Evolutionary conservation across 1,140 invertebrate species (phyloP).

Genomic region (Archivesica marissinica): DNA sequence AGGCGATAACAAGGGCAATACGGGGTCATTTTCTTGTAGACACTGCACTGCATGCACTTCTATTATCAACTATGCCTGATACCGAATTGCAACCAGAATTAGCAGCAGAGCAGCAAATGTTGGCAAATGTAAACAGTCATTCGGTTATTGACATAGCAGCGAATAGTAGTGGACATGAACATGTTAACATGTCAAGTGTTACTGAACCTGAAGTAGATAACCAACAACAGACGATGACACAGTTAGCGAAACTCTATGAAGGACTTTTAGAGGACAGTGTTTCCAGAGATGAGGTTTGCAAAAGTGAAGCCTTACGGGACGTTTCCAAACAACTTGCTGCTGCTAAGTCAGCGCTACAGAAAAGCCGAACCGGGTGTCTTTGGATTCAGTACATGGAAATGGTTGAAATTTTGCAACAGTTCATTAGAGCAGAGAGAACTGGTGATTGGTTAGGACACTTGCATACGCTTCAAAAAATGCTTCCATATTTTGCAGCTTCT

Average conservation of each 20-base stretch:
- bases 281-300: not conserved
- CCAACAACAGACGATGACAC: not conserved
- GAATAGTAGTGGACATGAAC: not conserved
- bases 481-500: constrained; percentile 83
- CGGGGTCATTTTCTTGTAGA: constrained; percentile 81
- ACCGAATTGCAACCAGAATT: too few species aligned
- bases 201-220: not conserved
- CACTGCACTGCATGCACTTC: constrained; percentile 55
- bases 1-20: constrained; percentile 82
- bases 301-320: not conserved
- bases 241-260: not conserved
- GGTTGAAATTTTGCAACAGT: constrained; percentile 67
- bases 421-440: constrained; percentile 72
- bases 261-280: not conserved
- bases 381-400: constrained; percentile 75
- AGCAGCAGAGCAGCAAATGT: too few species aligned
- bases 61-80: too few species aligned
- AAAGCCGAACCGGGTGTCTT: constrained; percentile 49
- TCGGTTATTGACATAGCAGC: not conserved
- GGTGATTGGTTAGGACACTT: constrained; percentile 69
- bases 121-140: not conserved
- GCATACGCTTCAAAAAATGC: constrained; percentile 75
- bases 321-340: not conserved
- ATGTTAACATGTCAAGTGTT: not conserved
- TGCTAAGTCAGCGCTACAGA: constrained; percentile 15